A percentile compares a stretch with the other conserved stretches of the same genome.
Evolutionary conservation across 2,888 invertebrate species (phyloP).

Genomic region (Campoletis raptor): DNA sequence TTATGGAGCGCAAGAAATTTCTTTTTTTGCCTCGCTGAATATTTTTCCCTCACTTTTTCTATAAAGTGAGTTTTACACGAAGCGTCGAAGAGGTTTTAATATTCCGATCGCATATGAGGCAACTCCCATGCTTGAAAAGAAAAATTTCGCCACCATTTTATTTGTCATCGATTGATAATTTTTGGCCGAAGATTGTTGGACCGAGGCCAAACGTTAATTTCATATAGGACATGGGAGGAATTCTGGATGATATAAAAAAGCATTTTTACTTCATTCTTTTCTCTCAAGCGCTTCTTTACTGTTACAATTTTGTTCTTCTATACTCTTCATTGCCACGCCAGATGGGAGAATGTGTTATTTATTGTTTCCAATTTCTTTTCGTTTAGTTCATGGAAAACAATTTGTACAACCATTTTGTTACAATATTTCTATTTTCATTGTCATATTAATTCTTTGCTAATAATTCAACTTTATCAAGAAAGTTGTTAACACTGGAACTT

Average conservation of each 20-base stretch:
- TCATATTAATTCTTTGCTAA: not conserved
- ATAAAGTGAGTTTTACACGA: not conserved
- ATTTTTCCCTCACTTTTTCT: not conserved
- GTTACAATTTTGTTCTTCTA: not conserved
- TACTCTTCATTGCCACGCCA: not conserved
- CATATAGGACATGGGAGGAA: not conserved
- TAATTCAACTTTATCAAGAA: not conserved
- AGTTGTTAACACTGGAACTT: not conserved
- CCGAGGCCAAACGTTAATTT: slow-evolving; percentile 41
- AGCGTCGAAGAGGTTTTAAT: slow-evolving; percentile 28
- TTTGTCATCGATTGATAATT: slow-evolving; percentile 43
- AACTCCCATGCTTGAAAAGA: not conserved
- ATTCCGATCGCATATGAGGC: slow-evolving; percentile 18
- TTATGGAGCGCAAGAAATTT: not conserved
- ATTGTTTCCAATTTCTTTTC: not conserved
- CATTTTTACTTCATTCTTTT: not conserved
- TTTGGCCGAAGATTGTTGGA: slow-evolving; percentile 14
- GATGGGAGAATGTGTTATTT: not conserved
- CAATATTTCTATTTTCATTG: not conserved
- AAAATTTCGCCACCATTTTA: slow-evolving; percentile 35
- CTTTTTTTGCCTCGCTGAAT: slow-evolving; percentile 8
- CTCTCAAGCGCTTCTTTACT: not conserved
- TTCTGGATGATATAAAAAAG: not conserved
- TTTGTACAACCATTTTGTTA: not conserved
- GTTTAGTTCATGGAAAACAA: not conserved